Conservation (phyloP, 2,797 vertebrate genomes). For the Schizopygopsis pylzovi region DNA sequence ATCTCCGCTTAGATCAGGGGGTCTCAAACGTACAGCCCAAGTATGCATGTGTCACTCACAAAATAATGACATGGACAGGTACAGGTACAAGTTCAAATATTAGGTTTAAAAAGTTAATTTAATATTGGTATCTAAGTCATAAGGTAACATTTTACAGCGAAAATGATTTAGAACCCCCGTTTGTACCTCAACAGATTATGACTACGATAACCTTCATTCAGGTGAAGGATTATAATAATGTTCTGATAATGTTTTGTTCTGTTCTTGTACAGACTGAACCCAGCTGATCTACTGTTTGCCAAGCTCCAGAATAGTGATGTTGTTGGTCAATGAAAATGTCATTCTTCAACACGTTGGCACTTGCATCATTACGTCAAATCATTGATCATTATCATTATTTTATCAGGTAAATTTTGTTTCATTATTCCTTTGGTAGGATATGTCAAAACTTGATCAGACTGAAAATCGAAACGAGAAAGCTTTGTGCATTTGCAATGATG, state of each 20-base stretch:
- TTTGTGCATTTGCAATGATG: background rate
- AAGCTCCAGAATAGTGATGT: background rate
- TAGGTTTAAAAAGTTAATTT: background rate
- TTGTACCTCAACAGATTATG: background rate
- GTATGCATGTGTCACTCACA: background rate
- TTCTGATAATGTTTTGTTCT: background rate
- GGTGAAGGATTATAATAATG: background rate
- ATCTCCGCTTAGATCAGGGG: background rate
- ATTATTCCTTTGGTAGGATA: no score
- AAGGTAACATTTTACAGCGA: background rate
- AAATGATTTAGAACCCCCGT: background rate
- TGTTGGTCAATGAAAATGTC: background rate
- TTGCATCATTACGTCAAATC: background rate
- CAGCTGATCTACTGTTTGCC: background rate
- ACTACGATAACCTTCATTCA: background rate
- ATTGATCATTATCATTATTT: no score
- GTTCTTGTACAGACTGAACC: background rate
- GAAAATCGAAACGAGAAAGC: background rate
- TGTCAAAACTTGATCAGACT: background rate
- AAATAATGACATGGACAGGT: background rate
- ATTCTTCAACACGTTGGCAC: background rate
- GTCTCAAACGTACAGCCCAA: background rate
- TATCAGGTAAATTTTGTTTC: no score
- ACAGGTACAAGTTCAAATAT: background rate
- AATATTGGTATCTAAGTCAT: background rate